Percentiles rank a stretch among this genome's conserved stretches.
Evolutionary conservation across 2,888 invertebrate genomes (phyloP).

Genomic region (Caenorhabditis virilis): DNA sequence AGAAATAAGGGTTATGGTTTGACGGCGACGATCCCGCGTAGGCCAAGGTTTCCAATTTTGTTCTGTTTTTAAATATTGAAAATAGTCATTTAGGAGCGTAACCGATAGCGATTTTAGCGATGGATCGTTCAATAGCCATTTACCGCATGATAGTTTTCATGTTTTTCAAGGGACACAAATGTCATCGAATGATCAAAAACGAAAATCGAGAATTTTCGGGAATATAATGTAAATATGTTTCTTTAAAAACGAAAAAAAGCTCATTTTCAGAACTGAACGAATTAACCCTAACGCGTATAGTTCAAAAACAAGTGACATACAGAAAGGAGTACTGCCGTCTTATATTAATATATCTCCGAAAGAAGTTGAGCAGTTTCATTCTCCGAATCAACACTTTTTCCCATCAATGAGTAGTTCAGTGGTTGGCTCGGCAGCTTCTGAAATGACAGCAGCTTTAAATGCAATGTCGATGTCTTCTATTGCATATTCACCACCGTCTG

Average conservation of each 20-base stretch:
- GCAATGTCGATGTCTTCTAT: constrained; percentile 14
- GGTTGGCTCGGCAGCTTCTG: constrained; percentile 27
- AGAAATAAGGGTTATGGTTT: constrained; percentile 3
- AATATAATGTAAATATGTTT: constrained; percentile 25
- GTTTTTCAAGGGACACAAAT: constrained; percentile 1
- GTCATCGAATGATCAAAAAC: background rate
- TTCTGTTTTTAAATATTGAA: too few relatives aligned
- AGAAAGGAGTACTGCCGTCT: constrained; percentile 27
- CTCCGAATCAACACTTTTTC: constrained; percentile 4
- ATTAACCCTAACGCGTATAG: constrained; percentile 11
- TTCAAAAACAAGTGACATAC: constrained; percentile 7
- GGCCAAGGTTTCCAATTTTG: background rate
- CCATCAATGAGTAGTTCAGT: constrained; percentile 5
- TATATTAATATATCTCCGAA: constrained; percentile 35
- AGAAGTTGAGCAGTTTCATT: too few relatives aligned
- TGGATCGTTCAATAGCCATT: constrained; percentile 6
- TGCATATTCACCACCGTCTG: background rate
- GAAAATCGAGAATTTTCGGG: constrained; percentile 9
- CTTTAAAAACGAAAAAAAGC: background rate
- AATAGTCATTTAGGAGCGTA: constrained; percentile 15
- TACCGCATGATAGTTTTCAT: constrained; percentile 28
- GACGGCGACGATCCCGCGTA: background rate
- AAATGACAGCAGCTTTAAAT: constrained; percentile 23
- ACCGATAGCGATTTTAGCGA: constrained; percentile 25
- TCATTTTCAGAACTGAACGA: constrained; percentile 22